Evolutionary conservation across 2,113 vertebrate species (phyloP).

Genomic region (Cnemophilus loriae): DNA sequence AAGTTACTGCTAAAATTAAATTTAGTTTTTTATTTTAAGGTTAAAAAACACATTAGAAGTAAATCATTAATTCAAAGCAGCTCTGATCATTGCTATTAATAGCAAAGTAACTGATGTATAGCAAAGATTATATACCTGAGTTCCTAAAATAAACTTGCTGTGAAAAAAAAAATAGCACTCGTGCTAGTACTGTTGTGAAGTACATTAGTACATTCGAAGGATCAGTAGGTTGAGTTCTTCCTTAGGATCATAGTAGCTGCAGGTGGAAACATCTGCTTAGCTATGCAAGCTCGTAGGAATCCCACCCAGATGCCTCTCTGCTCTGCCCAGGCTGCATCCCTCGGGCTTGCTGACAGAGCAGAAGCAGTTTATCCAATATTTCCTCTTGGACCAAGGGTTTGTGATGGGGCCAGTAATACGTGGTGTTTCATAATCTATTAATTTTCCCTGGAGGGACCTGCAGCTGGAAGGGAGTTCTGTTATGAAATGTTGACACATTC

Average conservation of each 20-base stretch:
- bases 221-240: background rate
- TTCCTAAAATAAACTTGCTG: constrained; percentile 20
- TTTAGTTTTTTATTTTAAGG: constrained; percentile 26
- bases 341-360: background rate
- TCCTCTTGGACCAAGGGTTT: background rate
- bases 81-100: constrained; percentile 33
- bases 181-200: background rate
- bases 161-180: background rate
- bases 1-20: constrained; percentile 10
- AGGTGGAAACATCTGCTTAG: background rate
- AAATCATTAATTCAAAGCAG: constrained; percentile 30
- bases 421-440: background rate
- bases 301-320: fast-evolving
- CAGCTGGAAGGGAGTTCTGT: background rate
- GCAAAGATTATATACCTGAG: background rate
- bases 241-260: background rate
- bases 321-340: background rate
- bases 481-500: background rate
- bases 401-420: background rate
- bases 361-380: background rate
- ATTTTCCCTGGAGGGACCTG: background rate
- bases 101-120: constrained; percentile 19
- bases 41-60: constrained; percentile 36
- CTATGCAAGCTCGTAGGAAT: background rate
- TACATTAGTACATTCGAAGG: background rate